Evolutionary conservation across 2,797 vertebrate species (phyloP).

Genomic region (Strix occidentalis): DNA sequence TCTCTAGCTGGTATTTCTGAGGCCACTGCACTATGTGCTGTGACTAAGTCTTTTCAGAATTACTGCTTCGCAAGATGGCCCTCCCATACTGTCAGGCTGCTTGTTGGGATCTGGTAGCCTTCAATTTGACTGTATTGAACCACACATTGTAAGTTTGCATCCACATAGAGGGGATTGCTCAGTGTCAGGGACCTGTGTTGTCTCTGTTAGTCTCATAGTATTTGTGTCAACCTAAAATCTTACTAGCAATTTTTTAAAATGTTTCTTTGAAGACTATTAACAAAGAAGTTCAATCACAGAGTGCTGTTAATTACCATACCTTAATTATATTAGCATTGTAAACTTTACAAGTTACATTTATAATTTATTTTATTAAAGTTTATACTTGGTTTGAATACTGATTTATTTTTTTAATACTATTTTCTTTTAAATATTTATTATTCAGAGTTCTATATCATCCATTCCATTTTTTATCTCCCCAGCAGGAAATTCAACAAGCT

Average conservation of each 20-base stretch:
- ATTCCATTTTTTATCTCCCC: not conserved
- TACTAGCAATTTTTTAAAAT: not conserved
- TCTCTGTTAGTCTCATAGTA: not conserved
- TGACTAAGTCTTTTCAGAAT: not conserved
- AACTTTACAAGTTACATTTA: not conserved
- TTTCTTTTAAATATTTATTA: not conserved
- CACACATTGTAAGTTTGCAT: not conserved
- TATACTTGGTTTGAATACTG: not conserved
- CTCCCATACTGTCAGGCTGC: not conserved
- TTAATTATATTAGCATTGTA: not conserved
- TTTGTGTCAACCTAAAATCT: not conserved
- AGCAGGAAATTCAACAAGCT: not conserved
- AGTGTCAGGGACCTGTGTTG: not conserved
- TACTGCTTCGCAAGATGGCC: not conserved
- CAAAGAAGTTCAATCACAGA: not conserved
- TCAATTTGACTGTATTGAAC: not conserved
- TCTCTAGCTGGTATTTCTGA: not conserved
- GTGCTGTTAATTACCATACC: not conserved
- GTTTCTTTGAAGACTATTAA: not conserved
- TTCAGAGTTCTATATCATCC: not conserved
- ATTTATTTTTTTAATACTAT: not conserved
- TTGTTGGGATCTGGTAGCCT: not conserved
- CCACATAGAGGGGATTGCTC: not conserved
- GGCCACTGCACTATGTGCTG: not conserved
- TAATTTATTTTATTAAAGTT: not conserved